These are phyloP conservation scores for Okapia johnstoni DNA, from an alignment of 2,113 vertebrate species.

Conservation along the genomic window DNA sequence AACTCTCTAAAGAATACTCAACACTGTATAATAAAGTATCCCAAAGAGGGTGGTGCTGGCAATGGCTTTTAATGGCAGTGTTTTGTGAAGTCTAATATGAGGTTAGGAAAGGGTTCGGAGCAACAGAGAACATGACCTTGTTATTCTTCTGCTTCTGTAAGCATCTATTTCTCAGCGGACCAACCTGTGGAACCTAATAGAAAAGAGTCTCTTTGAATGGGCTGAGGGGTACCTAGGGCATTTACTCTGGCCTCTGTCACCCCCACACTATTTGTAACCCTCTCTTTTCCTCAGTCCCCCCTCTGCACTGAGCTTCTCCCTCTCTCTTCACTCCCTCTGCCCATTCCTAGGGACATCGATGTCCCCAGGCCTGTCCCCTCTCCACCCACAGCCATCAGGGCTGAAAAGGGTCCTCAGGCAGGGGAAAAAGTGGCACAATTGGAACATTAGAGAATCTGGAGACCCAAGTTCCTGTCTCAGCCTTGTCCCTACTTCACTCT, in stretches of 20 bases:
- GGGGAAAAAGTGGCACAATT: rapidly evolving
- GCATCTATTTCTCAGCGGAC: not conserved
- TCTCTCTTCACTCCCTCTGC: not conserved
- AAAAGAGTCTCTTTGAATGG: not conserved
- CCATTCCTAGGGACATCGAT: not conserved
- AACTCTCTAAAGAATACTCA: not conserved
- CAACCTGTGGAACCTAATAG: not conserved
- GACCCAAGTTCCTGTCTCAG: not conserved
- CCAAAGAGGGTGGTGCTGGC: not conserved
- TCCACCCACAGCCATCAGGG: not conserved
- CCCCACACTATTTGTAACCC: not conserved
- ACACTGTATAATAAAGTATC: not conserved
- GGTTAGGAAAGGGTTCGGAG: not conserved
- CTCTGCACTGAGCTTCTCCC: not conserved
- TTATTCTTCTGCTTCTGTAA: not conserved
- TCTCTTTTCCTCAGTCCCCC: not conserved
- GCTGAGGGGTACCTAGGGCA: rapidly evolving
- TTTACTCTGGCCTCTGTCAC: not conserved
- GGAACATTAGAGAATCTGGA: not conserved
- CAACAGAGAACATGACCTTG: not conserved
- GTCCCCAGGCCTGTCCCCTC: not conserved
- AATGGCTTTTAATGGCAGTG: not conserved
- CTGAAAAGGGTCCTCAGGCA: not conserved
- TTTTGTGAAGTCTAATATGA: not conserved
- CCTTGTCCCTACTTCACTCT: not conserved